Percentiles rank a stretch among this genome's conserved stretches.
Conservation (phyloP, 2,888 invertebrate species). For the Chloroclysta siterata region DNA sequence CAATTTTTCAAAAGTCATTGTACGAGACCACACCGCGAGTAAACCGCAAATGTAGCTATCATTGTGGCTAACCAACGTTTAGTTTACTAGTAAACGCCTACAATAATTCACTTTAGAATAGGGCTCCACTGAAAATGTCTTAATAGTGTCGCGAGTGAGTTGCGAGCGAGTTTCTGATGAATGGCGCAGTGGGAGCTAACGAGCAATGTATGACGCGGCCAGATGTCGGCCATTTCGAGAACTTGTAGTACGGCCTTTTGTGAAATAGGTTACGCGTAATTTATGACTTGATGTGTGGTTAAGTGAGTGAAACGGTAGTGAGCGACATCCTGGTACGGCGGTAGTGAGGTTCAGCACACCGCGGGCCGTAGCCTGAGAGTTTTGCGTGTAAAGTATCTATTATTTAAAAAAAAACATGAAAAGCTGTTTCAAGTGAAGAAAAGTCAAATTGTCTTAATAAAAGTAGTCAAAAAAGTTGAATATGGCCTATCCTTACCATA, state of each 20-base stretch:
- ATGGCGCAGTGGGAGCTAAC: conserved; percentile 60
- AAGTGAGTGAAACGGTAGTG: conserved; percentile 15
- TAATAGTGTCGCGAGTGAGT: conserved; percentile 61
- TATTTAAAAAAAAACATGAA: too few relatives aligned
- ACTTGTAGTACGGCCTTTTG: conserved; percentile 41
- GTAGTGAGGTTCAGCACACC: not conserved
- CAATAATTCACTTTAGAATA: conserved; percentile 67
- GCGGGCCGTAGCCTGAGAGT: not conserved
- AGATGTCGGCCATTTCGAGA: conserved; percentile 50
- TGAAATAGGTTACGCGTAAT: conserved; percentile 31
- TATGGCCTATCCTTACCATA: too few relatives aligned
- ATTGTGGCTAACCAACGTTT: conserved; percentile 55
- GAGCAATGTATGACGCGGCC: conserved; percentile 56
- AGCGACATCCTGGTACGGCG: conserved; percentile 14
- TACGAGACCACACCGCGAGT: conserved; percentile 51
- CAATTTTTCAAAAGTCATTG: conserved; percentile 56
- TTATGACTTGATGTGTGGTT: conserved; percentile 23
- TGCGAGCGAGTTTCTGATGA: conserved; percentile 57
- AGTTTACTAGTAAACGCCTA: conserved; percentile 62
- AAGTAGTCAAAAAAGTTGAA: too few relatives aligned
- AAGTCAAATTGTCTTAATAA: too few relatives aligned
- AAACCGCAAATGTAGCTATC: conserved; percentile 53
- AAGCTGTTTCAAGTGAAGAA: too few relatives aligned
- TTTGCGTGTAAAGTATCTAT: too few relatives aligned
- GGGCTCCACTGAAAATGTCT: conserved; percentile 60